Evolutionary conservation across 2,888 invertebrate species (phyloP).

Genomic region (Agrotis segetum): DNA sequence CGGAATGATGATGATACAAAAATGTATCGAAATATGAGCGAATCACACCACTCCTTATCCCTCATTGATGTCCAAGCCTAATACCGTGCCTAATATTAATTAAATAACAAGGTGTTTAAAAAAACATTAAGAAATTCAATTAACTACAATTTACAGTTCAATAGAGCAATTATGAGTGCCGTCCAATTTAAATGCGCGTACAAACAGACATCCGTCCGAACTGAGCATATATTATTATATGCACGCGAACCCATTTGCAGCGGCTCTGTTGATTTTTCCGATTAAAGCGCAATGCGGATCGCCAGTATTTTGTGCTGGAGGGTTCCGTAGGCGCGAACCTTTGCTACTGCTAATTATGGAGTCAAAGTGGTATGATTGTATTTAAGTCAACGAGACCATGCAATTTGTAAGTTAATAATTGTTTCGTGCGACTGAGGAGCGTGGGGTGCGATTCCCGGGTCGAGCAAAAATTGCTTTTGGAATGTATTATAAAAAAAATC

Average conservation of each 20-base stretch:
- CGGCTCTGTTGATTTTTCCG: conserved; percentile 84
- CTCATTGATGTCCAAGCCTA: no score
- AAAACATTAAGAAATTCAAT: conserved; percentile 24
- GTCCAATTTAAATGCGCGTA: conserved; percentile 26
- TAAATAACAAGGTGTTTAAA: background rate
- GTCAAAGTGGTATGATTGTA: background rate
- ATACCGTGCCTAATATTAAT: no score
- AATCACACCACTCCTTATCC: background rate
- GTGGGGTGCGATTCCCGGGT: no score
- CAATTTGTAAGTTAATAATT: no score
- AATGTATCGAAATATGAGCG: no score
- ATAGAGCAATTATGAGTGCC: conserved; percentile 42
- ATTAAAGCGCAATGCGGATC: conserved; percentile 84
- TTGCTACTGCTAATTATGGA: conserved; percentile 6
- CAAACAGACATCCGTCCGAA: conserved; percentile 53
- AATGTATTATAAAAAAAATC: no score
- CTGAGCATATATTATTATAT: conserved; percentile 65
- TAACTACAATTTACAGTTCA: conserved; percentile 19
- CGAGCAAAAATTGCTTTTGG: no score
- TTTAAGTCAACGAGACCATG: background rate
- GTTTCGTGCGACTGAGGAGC: no score
- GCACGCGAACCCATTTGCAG: conserved; percentile 63
- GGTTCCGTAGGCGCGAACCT: conserved; percentile 68
- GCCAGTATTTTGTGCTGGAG: conserved; percentile 70
- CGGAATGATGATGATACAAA: no score